These are phyloP conservation scores for Penaeus indicus DNA, from an alignment of 1,140 invertebrate genomes.

Conservation along the genomic window DNA sequence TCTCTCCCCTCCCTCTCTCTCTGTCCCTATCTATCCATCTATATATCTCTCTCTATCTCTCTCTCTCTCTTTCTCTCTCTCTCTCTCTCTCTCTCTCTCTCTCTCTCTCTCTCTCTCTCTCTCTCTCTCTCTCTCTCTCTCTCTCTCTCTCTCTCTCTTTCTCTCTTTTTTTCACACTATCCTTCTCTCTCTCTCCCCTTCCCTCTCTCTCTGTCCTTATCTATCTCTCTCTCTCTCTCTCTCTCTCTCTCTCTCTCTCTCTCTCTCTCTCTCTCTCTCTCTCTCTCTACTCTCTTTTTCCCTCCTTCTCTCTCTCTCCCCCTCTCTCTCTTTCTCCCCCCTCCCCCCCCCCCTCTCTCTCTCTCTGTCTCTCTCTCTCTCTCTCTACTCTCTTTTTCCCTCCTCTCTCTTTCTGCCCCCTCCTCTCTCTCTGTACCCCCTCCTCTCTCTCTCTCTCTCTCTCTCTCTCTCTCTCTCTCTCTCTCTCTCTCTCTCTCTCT, in stretches of 20 bases:
- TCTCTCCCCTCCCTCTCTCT: too few relatives aligned
- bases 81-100: background rate
- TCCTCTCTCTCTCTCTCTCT: too few relatives aligned
- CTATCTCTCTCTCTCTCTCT: background rate
- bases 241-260: background rate
- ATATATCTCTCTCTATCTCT: too few relatives aligned
- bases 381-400: too few relatives aligned
- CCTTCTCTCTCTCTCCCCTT: background rate
- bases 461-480: too few relatives aligned
- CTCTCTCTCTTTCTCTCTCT: background rate
- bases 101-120: background rate
- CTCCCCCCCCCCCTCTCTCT: background rate
- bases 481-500: too few relatives aligned
- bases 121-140: background rate
- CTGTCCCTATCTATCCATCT: too few relatives aligned
- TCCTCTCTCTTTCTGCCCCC: too few relatives aligned
- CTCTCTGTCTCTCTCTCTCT: too few relatives aligned
- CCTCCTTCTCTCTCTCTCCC: constrained; percentile 9
- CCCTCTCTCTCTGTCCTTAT: background rate
- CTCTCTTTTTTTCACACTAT: background rate
- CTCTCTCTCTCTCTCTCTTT: background rate
- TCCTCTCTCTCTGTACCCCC: too few relatives aligned
- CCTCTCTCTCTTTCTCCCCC: background rate
- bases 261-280: background rate
- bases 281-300: background rate